These are phyloP conservation scores for Acromyrmex echinatior DNA, from an alignment of 1,140 invertebrate species.

Conservation along the genomic window DNA sequence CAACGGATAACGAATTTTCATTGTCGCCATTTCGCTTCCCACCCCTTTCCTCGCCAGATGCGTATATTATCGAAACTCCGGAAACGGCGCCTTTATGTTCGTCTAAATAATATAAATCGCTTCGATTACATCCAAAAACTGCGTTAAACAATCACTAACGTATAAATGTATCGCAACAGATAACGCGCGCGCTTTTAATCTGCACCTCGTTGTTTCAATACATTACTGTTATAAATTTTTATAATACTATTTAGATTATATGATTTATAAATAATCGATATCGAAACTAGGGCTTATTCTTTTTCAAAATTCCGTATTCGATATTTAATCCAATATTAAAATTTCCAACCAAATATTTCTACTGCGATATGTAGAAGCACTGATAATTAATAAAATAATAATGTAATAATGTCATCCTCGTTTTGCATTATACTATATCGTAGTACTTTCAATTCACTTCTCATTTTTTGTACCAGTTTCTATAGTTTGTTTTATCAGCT, in stretches of 20 bases:
- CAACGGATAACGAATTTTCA: conserved; percentile 66
- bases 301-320: neutral
- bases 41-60: conserved; percentile 25
- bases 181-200: conserved; percentile 22
- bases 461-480: neutral
- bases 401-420: neutral
- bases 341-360: neutral
- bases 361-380: neutral
- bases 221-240: conserved; percentile 13
- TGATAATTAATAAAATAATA: conserved; percentile 44
- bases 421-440: neutral
- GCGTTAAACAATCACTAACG: conserved; percentile 31
- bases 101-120: conserved; percentile 56
- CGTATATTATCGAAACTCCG: conserved; percentile 38
- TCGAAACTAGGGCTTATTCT: neutral
- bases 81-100: conserved; percentile 22
- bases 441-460: neutral
- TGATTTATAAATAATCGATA: conserved; percentile 30
- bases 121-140: conserved; percentile 46
- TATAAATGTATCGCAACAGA: conserved; percentile 7
- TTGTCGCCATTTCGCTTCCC: conserved; percentile 51
- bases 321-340: conserved; percentile 19
- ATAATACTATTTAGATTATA: conserved; percentile 39
- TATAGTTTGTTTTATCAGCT: neutral
- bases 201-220: neutral